A percentile compares a stretch with the other conserved stretches of the same genome.
Evolutionary conservation across 2,113 vertebrate genomes (phyloP).

Genomic region (Chaenogobius annularis): DNA sequence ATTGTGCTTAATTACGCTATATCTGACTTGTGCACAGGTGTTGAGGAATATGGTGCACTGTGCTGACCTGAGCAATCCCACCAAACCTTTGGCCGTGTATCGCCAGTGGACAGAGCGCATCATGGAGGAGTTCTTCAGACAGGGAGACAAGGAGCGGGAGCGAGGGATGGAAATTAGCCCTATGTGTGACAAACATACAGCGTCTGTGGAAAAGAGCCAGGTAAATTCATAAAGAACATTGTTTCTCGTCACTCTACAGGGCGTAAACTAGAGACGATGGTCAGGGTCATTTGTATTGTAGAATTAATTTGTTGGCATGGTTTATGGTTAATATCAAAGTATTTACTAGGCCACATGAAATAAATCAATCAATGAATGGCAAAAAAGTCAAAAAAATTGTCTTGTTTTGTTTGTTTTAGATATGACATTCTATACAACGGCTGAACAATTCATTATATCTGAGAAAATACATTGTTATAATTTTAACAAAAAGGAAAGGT

Average conservation of each 20-base stretch:
- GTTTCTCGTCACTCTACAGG: background rate
- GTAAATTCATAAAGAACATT: slow-evolving; percentile 58
- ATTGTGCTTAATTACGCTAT: background rate
- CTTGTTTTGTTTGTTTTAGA: too few relatives aligned
- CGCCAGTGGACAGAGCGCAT: slow-evolving; percentile 93
- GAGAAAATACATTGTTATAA: too few relatives aligned
- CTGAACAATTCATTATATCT: too few relatives aligned
- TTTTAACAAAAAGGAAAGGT: too few relatives aligned
- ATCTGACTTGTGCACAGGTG: slow-evolving; percentile 75
- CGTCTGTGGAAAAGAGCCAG: slow-evolving; percentile 93
- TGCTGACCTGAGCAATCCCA: slow-evolving; percentile 92
- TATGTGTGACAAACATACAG: slow-evolving; percentile 93
- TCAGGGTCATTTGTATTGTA: background rate
- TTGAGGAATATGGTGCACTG: slow-evolving; percentile 94
- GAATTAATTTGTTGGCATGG: background rate
- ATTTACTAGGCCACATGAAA: too few relatives aligned
- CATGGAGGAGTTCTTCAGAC: slow-evolving; percentile 93
- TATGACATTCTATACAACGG: too few relatives aligned
- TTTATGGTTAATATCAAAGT: background rate
- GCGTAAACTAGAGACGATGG: background rate
- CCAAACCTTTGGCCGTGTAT: slow-evolving; percentile 89
- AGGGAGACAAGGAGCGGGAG: slow-evolving; percentile 89
- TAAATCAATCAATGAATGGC: too few relatives aligned
- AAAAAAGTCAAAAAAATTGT: too few relatives aligned
- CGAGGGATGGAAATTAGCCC: slow-evolving; percentile 93